These are phyloP conservation scores for Imbricaverruca yamaguchii DNA, from an alignment of 2,888 invertebrate species.

Conservation along the genomic window DNA sequence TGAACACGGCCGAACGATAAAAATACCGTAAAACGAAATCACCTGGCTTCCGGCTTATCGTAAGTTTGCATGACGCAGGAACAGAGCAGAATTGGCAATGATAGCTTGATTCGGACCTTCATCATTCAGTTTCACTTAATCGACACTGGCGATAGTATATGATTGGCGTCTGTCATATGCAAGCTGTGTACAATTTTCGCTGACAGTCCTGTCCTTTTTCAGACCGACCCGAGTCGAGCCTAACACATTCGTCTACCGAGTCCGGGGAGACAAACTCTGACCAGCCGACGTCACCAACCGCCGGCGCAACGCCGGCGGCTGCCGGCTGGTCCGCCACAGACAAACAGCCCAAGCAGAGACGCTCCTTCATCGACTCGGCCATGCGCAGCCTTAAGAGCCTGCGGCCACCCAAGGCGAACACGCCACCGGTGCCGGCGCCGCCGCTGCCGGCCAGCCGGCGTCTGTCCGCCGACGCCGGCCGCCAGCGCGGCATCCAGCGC, in stretches of 20 bases:
- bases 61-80: too few species aligned
- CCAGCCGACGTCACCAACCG: background rate
- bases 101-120: too few species aligned
- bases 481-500: constrained; percentile 2
- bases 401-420: background rate
- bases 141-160: too few species aligned
- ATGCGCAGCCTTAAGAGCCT: constrained; percentile 4
- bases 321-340: background rate
- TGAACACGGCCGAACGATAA: too few species aligned
- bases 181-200: too few species aligned
- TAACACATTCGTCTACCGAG: constrained; percentile 35
- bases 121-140: too few species aligned
- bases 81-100: too few species aligned
- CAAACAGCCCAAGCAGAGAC: background rate
- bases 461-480: background rate
- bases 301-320: background rate
- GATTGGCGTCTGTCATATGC: too few species aligned
- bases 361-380: constrained; percentile 17
- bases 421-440: background rate
- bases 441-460: background rate
- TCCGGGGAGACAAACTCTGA: background rate
- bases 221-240: constrained; percentile 39
- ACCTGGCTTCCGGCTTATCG: too few species aligned
- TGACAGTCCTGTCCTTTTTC: constrained; percentile 23
- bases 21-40: too few species aligned